Base-by-base conservation (phyloP, 2,888 invertebrate genomes). In the Mimachlamys varia region DNA sequence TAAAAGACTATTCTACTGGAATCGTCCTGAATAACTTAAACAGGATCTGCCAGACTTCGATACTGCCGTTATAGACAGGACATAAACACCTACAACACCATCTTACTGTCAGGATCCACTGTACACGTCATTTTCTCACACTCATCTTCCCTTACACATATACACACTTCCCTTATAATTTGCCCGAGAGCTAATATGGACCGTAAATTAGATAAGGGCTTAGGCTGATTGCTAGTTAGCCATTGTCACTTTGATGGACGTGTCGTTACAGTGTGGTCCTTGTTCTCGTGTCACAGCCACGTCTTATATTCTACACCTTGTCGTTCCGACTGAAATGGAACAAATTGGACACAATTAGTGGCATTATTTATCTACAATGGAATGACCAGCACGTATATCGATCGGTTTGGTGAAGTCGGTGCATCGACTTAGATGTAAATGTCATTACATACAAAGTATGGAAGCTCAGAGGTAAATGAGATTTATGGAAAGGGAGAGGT, bases 331-430 rank as follows among this genome's bases (percentile, higher is more conserved):
- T 76, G 76, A 33, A 76, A 76, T 33, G 76, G 76, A 76, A 33
- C 76, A 76, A 76, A 76, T 76, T 76, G 76, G 76, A 76, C 76
- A 76, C 76, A 76, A 76, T 76, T 76, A 76, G 76, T 27, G 22
- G 33, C 76, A 76, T 76, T 76, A 19, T 76, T 7, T 33, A 76
- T 12, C 33, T 13, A 76, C 76, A 76, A 17, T 76, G 22, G 33
- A 33, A 33, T 76, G 76, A 76, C 76, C 76, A 76, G 76, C 17
- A 76, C 76, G 7, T 12, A 15, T 76, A 76, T 76, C 76, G 76
- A 76, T 76, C 76, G 27, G 76, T 76, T 76, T 76, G 76, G 76
- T 76, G 22, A 33, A 76, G 76, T 76, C 76, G 27, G 22, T 76
- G 76, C 22, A 12, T 27, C 27, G 76, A 27, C 76, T 33, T 33